Percentiles rank a stretch among this genome's conserved stretches.
Evolutionary conservation across 2,888 invertebrate species (phyloP).

Genomic region (Campaea margaritaria): DNA sequence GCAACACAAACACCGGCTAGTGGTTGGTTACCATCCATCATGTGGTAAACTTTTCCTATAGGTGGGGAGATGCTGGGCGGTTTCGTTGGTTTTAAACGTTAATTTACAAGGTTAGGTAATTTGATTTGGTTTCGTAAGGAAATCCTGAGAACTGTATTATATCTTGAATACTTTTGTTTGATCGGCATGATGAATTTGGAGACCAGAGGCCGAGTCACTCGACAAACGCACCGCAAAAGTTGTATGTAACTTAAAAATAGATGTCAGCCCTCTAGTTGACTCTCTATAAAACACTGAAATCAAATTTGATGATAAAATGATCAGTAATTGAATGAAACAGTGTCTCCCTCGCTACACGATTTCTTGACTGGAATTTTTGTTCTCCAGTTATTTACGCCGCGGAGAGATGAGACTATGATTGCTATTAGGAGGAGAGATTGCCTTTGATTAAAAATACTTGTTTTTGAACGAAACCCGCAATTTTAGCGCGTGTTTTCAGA

Average conservation of each 20-base stretch:
- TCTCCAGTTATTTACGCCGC: constrained; percentile 13
- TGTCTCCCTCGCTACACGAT: constrained; percentile 11
- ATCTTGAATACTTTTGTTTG: no score
- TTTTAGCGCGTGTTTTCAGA: constrained; percentile 8
- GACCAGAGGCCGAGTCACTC: no score
- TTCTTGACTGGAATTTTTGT: constrained; percentile 12
- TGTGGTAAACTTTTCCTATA: constrained; percentile 17
- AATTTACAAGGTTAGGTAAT: no score
- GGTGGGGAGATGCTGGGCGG: not conserved
- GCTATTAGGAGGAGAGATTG: constrained; percentile 17
- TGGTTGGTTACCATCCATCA: constrained; percentile 27
- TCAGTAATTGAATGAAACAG: not conserved
- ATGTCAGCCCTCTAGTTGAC: no score
- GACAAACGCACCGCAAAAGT: no score
- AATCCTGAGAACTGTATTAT: no score
- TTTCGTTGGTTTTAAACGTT: not conserved
- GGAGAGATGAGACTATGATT: constrained; percentile 26
- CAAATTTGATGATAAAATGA: not conserved
- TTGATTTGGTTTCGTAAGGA: no score
- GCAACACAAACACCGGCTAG: constrained; percentile 23
- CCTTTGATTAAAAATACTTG: constrained; percentile 27
- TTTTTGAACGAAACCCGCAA: constrained; percentile 14
- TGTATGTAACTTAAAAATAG: no score
- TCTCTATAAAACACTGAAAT: no score
- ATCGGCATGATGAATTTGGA: no score